These are phyloP conservation scores for Oreonectes daqikongensis DNA, from an alignment of 2,797 vertebrate genomes.

Conservation along the genomic window DNA sequence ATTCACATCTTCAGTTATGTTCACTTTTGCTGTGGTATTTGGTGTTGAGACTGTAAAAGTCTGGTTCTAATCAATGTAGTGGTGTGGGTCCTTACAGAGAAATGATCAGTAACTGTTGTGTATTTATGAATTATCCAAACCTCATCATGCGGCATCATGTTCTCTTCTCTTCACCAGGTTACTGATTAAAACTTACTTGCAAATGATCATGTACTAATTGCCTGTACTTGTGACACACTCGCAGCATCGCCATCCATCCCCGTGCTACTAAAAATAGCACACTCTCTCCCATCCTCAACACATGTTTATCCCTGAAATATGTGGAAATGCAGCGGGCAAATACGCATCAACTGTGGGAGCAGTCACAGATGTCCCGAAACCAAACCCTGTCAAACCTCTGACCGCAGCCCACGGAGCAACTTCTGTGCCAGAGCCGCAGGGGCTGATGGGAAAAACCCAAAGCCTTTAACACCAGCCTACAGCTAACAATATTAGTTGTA, in stretches of 20 bases:
- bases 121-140: slow-evolving; percentile 26
- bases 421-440: slow-evolving; percentile 7
- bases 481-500: too few relatives aligned
- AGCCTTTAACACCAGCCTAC: slow-evolving; percentile 5
- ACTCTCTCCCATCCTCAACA: slow-evolving; percentile 59
- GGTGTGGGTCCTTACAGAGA: background rate
- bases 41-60: too few relatives aligned
- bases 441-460: slow-evolving; percentile 25
- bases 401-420: background rate
- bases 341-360: background rate
- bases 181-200: slow-evolving; percentile 63
- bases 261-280: slow-evolving; percentile 63
- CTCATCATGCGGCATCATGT: slow-evolving; percentile 16
- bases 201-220: slow-evolving; percentile 78
- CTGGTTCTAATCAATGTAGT: background rate
- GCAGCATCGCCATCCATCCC: slow-evolving; percentile 63
- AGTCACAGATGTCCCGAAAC: slow-evolving; percentile 14
- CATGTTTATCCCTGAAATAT: slow-evolving; percentile 37
- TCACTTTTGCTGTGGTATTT: too few relatives aligned
- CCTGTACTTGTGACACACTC: slow-evolving; percentile 67
- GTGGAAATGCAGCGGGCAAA: slow-evolving; percentile 47
- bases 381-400: slow-evolving; percentile 21
- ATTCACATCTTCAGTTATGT: background rate
- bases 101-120: slow-evolving; percentile 1
- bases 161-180: slow-evolving; percentile 62